phyloP scores from a whole-genome alignment of 2,797 vertebrate genomes.

The Acipenser ruthenus region DNA sequence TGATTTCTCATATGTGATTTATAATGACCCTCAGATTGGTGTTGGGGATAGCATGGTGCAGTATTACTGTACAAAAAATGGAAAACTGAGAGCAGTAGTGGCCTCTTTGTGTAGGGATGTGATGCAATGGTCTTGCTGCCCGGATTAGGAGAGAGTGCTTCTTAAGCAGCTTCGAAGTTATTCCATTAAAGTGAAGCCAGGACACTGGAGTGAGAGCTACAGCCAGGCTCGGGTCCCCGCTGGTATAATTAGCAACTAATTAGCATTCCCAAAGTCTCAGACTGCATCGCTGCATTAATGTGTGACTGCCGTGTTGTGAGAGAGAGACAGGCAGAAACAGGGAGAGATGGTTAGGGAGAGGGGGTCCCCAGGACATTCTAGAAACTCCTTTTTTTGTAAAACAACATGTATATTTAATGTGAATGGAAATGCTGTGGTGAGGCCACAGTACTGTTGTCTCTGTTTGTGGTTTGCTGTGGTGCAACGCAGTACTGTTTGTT shows the following conservation, averaged over 20 bases:
- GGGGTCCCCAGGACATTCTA: neutral
- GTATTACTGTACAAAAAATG: too few species aligned
- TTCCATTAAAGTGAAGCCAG: slow-evolving; percentile 39
- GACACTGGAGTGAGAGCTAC: slow-evolving; percentile 19
- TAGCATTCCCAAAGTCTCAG: slow-evolving; percentile 42
- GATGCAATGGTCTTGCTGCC: neutral
- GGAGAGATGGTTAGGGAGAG: neutral
- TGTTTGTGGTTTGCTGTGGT: too few species aligned
- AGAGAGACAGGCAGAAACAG: neutral
- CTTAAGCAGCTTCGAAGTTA: slow-evolving; percentile 30
- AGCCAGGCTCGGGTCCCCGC: slow-evolving; percentile 30
- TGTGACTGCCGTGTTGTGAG: slow-evolving; percentile 20
- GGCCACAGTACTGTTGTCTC: too few species aligned
- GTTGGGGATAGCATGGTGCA: too few species aligned
- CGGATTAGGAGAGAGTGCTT: neutral
- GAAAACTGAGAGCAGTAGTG: too few species aligned
- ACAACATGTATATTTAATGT: too few species aligned
- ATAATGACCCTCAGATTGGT: too few species aligned
- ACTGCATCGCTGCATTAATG: slow-evolving; percentile 28
- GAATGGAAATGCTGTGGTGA: too few species aligned
- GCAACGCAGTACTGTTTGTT: too few species aligned
- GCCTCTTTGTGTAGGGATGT: neutral
- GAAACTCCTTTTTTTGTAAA: neutral
- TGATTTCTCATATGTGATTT: too few species aligned
- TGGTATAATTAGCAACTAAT: slow-evolving; percentile 52